Percentiles rank a stretch among this genome's conserved stretches.
These are phyloP conservation scores for Lasius platythorax DNA, from an alignment of 2,888 invertebrate genomes.

Conservation along the genomic window DNA sequence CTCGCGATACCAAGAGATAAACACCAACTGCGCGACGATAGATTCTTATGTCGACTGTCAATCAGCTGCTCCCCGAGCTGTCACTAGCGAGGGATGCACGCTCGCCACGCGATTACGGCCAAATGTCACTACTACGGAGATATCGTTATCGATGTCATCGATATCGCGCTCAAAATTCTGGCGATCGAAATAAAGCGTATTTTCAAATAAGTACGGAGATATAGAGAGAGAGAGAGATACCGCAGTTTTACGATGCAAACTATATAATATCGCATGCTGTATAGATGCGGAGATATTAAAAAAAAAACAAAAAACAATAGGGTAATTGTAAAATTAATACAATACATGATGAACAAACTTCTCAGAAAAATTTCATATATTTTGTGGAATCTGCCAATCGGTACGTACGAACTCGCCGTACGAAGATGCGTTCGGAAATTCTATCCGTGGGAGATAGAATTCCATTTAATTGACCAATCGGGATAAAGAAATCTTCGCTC, in stretches of 20 bases:
- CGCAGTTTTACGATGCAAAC: neutral
- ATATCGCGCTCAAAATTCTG: neutral
- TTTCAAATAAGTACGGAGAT: too few relatives aligned
- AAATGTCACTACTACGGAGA: neutral
- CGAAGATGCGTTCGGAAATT: neutral
- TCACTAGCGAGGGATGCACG: neutral
- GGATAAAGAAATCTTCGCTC: neutral
- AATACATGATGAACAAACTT: neutral
- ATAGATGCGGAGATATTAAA: neutral
- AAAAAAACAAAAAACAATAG: neutral
- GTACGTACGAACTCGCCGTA: too few relatives aligned
- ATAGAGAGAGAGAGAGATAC: neutral
- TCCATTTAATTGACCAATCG: neutral
- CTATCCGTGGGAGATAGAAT: neutral
- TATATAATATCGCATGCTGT: neutral
- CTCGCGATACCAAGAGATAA: neutral
- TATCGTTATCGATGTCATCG: constrained; percentile 1
- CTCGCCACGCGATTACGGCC: neutral
- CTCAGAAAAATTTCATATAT: neutral
- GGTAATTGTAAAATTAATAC: neutral
- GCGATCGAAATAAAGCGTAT: too few relatives aligned
- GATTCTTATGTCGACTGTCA: neutral
- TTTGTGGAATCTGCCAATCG: neutral
- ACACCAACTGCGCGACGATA: constrained; percentile 14
- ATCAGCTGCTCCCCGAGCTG: constrained; percentile 3